phyloP scores from a whole-genome alignment of 2,113 vertebrate genomes.

The Mus musculus region GRCm39 chr11:95998501-95999000 shows the following conservation, averaged over 20 bases:
- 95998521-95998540: constrained; percentile 45
- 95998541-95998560: constrained; percentile 39
- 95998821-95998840: neutral
- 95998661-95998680: neutral
- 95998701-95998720: neutral
- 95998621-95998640: neutral
- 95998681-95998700: no score
- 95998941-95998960: neutral
- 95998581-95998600: constrained; percentile 66
- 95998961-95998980: constrained; percentile 8
- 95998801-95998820: constrained; percentile 30
- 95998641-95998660: neutral
- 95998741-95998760: neutral
- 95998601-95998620: neutral
- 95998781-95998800: constrained; percentile 36
- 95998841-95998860: constrained; percentile 1
- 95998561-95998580: neutral
- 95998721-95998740: neutral
- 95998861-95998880: neutral
- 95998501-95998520: neutral
- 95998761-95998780: neutral
- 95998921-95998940: neutral
- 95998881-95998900: neutral
- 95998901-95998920: neutral
- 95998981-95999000: constrained; percentile 2